These are phyloP conservation scores for Platerodrilus igneus DNA, from an alignment of 2,888 invertebrate species.

Conservation along the genomic window DNA sequence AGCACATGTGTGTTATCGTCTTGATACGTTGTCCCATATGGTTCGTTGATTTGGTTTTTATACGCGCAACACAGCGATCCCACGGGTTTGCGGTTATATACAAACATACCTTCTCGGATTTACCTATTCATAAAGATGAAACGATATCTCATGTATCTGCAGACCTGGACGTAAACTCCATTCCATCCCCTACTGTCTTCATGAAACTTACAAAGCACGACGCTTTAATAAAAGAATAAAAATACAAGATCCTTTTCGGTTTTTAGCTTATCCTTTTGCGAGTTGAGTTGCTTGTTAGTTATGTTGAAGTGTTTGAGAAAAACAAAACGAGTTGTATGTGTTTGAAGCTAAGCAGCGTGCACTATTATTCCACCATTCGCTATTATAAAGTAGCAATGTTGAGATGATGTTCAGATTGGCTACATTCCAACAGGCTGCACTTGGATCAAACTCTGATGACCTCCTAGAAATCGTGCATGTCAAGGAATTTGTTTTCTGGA, in stretches of 20 bases:
- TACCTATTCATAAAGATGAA: slow-evolving; percentile 42
- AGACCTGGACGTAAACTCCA: too few relatives aligned
- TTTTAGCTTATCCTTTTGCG: slow-evolving; percentile 13
- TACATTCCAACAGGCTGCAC: slow-evolving; percentile 43
- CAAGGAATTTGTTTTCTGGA: slow-evolving; percentile 21
- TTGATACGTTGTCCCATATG: slow-evolving; percentile 37
- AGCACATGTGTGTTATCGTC: slow-evolving; percentile 36
- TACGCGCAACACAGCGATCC: slow-evolving; percentile 39
- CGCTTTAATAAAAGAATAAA: slow-evolving; percentile 13
- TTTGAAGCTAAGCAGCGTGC: slow-evolving; percentile 36
- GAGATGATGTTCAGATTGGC: slow-evolving; percentile 39
- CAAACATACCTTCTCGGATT: slow-evolving; percentile 37
- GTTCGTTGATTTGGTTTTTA: slow-evolving; percentile 43
- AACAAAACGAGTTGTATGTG: slow-evolving; percentile 28
- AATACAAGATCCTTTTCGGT: slow-evolving; percentile 12
- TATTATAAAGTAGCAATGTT: slow-evolving; percentile 37
- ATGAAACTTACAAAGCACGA: slow-evolving; percentile 16
- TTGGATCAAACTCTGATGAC: slow-evolving; percentile 30
- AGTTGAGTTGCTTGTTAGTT: slow-evolving; percentile 20
- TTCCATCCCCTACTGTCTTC: slow-evolving; percentile 10
- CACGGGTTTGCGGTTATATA: slow-evolving; percentile 36
- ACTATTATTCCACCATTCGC: slow-evolving; percentile 37
- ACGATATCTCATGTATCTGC: slow-evolving; percentile 23
- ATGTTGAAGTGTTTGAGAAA: slow-evolving; percentile 15
- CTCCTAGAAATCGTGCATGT: slow-evolving; percentile 14